phyloP scores from a whole-genome alignment of 2,888 invertebrate species.

The Melipona bicolor region DNA sequence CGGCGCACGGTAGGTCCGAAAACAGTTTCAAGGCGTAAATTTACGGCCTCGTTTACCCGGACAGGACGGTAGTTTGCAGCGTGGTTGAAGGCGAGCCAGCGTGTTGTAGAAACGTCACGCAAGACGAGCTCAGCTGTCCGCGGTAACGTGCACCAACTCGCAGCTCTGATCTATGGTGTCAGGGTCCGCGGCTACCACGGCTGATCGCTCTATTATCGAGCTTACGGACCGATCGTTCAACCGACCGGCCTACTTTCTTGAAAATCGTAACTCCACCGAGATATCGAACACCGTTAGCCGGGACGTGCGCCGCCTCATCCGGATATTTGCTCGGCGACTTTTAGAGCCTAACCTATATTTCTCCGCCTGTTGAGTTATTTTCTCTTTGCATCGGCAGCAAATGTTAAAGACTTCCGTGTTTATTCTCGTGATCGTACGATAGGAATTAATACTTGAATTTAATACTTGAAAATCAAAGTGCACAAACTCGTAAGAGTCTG shows the following conservation, averaged over 20 bases:
- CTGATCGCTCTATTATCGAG: slow-evolving; percentile 68
- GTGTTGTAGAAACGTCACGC: slow-evolving; percentile 64
- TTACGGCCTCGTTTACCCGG: slow-evolving; percentile 40
- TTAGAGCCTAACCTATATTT: neutral
- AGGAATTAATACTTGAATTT: too few species aligned
- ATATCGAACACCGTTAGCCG: slow-evolving; percentile 24
- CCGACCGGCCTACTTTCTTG: slow-evolving; percentile 65
- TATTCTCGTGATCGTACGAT: too few species aligned
- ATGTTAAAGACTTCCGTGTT: neutral
- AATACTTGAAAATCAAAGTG: too few species aligned
- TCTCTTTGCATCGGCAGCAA: neutral
- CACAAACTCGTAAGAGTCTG: too few species aligned
- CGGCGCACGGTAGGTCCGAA: slow-evolving; percentile 16
- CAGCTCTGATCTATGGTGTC: slow-evolving; percentile 68
- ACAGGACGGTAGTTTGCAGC: slow-evolving; percentile 45
- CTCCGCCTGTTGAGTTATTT: neutral
- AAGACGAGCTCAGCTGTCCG: slow-evolving; percentile 64
- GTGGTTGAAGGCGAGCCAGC: slow-evolving; percentile 28
- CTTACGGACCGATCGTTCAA: slow-evolving; percentile 60
- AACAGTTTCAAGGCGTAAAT: slow-evolving; percentile 41
- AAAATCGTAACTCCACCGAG: slow-evolving; percentile 38
- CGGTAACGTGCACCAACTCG: slow-evolving; percentile 65
- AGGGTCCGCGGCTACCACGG: slow-evolving; percentile 60
- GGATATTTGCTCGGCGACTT: neutral
- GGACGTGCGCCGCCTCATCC: slow-evolving; percentile 18